Percentiles rank a stretch among this genome's conserved stretches.
Evolutionary conservation across 2,113 vertebrate genomes (phyloP).

Genomic region (Bos indicus): DNA sequence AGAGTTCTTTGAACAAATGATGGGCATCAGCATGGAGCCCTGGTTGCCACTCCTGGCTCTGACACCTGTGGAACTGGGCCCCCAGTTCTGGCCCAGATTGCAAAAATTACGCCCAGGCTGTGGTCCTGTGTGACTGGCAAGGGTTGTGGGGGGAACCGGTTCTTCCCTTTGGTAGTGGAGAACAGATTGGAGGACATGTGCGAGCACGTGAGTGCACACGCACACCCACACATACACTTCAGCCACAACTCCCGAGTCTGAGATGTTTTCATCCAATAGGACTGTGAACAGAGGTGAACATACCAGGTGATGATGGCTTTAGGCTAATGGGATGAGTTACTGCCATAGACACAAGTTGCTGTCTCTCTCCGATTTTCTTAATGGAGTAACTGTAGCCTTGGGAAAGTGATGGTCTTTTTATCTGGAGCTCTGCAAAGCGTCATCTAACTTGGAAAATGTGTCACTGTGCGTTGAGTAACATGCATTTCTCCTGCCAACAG

Average conservation of each 20-base stretch:
- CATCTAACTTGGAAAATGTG: not conserved
- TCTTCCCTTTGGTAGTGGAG: not conserved
- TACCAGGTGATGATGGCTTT: not conserved
- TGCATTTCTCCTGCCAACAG: not conserved
- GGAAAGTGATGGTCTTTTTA: conserved; percentile 6
- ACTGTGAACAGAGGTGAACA: not conserved
- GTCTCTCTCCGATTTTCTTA: not conserved
- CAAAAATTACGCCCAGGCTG: not conserved
- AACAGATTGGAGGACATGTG: not conserved
- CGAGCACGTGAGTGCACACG: not conserved
- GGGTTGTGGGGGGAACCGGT: not conserved
- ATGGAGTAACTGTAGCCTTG: not conserved
- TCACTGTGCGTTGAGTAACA: not conserved
- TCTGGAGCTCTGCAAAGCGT: not conserved
- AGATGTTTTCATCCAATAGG: not conserved
- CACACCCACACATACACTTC: not conserved
- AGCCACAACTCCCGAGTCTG: not conserved
- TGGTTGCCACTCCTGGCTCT: not conserved
- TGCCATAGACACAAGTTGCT: not conserved
- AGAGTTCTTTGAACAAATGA: not conserved
- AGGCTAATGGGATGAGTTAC: not conserved
- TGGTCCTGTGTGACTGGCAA: not conserved
- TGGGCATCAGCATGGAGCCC: not conserved
- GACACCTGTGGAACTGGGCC: not conserved
- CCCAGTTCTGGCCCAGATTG: not conserved